Conservation (phyloP, 2,888 invertebrate species). For the Auanema freiburgensis region DNA sequence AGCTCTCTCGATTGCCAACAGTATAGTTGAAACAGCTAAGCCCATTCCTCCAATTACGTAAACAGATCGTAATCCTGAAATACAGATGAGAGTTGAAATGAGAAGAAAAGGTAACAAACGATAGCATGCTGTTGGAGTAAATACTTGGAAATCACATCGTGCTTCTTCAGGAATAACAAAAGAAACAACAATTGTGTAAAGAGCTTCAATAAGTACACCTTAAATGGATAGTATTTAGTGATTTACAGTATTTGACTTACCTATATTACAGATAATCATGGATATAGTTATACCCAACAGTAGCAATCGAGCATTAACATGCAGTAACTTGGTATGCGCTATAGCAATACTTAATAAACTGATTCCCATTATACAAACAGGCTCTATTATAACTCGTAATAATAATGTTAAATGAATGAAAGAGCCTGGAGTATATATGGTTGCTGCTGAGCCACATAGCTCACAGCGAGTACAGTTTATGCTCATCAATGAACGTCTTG, state of each 20-base stretch:
- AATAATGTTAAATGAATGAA: constrained; percentile 5
- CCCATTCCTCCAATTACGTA: constrained; percentile 10
- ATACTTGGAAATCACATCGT: constrained; percentile 11
- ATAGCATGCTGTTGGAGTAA: neutral
- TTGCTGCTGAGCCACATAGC: neutral
- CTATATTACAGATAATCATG: neutral
- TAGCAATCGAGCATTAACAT: constrained; percentile 8
- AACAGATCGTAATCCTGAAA: neutral
- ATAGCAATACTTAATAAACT: constrained; percentile 1
- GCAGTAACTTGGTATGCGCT: neutral
- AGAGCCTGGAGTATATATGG: constrained; percentile 4
- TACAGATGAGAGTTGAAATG: neutral
- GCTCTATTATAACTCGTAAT: constrained; percentile 3
- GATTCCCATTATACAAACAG: neutral
- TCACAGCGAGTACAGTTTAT: neutral
- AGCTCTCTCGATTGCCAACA: constrained; percentile 8
- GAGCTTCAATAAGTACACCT: constrained; percentile 4
- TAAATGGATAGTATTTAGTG: neutral
- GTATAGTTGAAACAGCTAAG: constrained; percentile 7
- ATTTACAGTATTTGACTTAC: constrained; percentile 1
- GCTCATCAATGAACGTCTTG: neutral
- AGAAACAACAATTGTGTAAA: constrained; percentile 5
- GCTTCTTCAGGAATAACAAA: neutral
- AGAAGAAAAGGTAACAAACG: neutral
- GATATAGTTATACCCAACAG: constrained; percentile 7